Percentiles rank a stretch among this genome's conserved stretches.
phyloP scores from a whole-genome alignment of 2,797 vertebrate genomes.

The Notolepis coatsorum region DNA sequence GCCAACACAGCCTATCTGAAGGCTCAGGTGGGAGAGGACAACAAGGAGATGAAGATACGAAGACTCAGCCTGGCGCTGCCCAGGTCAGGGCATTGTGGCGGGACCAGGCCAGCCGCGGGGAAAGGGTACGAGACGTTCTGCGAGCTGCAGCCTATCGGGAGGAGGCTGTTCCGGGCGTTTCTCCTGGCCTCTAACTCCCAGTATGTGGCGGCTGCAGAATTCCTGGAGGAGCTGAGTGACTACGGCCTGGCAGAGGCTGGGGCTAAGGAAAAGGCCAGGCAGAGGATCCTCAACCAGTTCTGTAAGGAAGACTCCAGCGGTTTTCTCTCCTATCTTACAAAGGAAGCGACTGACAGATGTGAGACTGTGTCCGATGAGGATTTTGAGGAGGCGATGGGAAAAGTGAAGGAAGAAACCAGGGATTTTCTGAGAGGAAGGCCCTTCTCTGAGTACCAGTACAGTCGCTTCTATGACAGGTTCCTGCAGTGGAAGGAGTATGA shows the following conservation, averaged over 20 bases:
- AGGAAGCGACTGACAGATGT: conserved; percentile 72
- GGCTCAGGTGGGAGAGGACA: conserved; percentile 80
- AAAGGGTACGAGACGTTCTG: conserved; percentile 84
- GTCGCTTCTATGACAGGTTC: conserved; percentile 84
- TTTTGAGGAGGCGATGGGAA: conserved; percentile 61
- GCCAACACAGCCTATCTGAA: conserved; percentile 89
- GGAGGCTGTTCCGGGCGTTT: conserved; percentile 86
- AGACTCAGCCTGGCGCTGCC: conserved; percentile 82
- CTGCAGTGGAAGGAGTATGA: conserved; percentile 91
- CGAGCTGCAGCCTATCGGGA: conserved; percentile 89
- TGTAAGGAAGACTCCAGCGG: conserved; percentile 69
- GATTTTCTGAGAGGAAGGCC: conserved; percentile 84
- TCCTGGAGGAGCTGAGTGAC: conserved; percentile 82
- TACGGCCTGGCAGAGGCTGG: conserved; percentile 84
- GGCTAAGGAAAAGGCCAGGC: conserved; percentile 64
- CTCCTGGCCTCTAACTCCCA: conserved; percentile 73
- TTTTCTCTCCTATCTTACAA: conserved; percentile 79
- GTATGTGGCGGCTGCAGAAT: conserved; percentile 74
- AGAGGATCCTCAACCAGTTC: conserved; percentile 79
- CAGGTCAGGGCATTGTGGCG: conserved; percentile 62
- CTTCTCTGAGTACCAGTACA: conserved; percentile 86
- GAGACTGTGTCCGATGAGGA: conserved; percentile 71
- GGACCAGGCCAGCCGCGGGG: conserved; percentile 47
- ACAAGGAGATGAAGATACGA: conserved; percentile 79
- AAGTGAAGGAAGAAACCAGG: conserved; percentile 77